Conservation (phyloP, 2,797 vertebrate genomes). For the Salmo trutta region DNA sequence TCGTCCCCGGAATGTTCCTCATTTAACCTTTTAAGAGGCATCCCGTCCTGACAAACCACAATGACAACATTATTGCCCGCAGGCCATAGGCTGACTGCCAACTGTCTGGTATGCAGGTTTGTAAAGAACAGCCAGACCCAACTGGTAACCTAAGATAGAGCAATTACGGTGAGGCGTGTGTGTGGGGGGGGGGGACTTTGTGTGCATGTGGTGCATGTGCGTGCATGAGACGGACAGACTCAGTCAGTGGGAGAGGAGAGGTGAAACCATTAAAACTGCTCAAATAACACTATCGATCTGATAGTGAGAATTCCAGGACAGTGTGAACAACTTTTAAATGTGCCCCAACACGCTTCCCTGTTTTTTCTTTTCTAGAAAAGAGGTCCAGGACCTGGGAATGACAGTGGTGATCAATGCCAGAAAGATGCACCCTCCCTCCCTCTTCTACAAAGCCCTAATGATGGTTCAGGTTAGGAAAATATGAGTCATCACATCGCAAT, state of each 20-base stretch:
- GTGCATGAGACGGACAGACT: too few relatives aligned
- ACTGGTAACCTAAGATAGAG: too few relatives aligned
- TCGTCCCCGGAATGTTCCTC: not conserved
- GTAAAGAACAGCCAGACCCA: too few relatives aligned
- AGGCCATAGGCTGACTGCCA: not conserved
- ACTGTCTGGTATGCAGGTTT: not conserved
- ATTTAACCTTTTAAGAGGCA: conserved; percentile 34
- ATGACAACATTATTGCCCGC: conserved; percentile 14
- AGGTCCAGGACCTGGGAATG: conserved; percentile 78
- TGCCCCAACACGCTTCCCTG: not conserved
- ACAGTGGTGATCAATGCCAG: conserved; percentile 85
- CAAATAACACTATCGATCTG: not conserved
- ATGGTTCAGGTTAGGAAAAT: conserved; percentile 81
- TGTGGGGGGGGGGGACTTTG: too few relatives aligned
- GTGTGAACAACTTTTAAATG: conserved; percentile 12
- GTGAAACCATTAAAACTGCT: not conserved
- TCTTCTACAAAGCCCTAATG: conserved; percentile 82
- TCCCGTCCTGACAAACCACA: conserved; percentile 18
- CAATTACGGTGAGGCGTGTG: too few relatives aligned
- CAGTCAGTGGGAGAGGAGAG: too few relatives aligned
- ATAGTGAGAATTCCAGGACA: not conserved
- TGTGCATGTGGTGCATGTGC: too few relatives aligned
- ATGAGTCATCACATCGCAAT: not conserved
- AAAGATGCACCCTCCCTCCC: conserved; percentile 69
- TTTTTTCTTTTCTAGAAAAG: conserved; percentile 69